Evolutionary conservation across 2,113 vertebrate species (phyloP), one percentile per base, ranked within the genome.

Genomic region (Taurulus bubalis): DNA sequence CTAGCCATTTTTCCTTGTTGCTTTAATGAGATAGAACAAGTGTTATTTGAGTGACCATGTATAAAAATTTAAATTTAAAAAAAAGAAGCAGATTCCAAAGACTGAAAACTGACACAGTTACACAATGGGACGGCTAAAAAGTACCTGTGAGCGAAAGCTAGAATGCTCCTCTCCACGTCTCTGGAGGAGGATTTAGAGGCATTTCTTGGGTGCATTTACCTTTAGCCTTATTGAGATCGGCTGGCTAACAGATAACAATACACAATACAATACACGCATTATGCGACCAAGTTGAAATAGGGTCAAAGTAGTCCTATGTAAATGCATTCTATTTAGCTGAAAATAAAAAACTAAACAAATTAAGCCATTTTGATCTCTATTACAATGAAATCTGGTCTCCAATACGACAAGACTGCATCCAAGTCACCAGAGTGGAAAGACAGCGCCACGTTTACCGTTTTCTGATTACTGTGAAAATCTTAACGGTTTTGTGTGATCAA

Each of bases 401-500:
- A 12, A 40, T 3, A 36, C 14, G 36, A 51, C 26, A 28, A 20
- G 53, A 22, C 34, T 40, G 36, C n/a, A 65, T 42, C 36, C 6
- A 16, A 42, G 26, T 64, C 62, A 14, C 22, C 5, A 24, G 22
- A 24, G 62, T 26, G 30, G 15, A 60, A 8, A 32, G 28, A 30
- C 7, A 15, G 58, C 18, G 16, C 30, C 30, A 32, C 30, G 18
- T 32, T 60, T 26, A 5, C 38, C 36, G n/a, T n/a, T 42, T 12
- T 66, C 12, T 9, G 55, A 32, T 20, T 28, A 60, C 40, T 40
- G n/a, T 1, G 42, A 32, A 64, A 72, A 36, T 3, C 49, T 58
- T 64, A 26, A 42, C 32, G 72, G 84, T 77, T 82, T n/a, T 60
- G 22, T 80, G 64, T 38, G 49, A 88, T 83, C 38, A 26, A 68